phyloP scores from a whole-genome alignment of 2,113 vertebrate species.

The Psittacara wagleri region DNA sequence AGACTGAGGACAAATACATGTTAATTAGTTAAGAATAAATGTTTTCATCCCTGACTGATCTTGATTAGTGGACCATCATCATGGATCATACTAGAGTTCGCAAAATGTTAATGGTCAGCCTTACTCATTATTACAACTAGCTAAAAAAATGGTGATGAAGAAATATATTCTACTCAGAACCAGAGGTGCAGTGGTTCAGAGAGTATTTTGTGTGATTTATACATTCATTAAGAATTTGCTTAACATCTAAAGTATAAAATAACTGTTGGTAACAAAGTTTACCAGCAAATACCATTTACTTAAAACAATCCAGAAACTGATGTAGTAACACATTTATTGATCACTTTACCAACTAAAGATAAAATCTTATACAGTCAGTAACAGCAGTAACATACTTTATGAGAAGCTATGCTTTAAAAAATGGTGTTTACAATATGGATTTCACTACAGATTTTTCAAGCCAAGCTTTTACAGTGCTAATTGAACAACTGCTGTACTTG shows the following conservation, averaged over 20 bases:
- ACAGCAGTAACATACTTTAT: constrained; percentile 51
- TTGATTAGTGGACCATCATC: neutral
- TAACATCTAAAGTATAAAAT: neutral
- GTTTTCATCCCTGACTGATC: neutral
- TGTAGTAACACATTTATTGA: constrained; percentile 74
- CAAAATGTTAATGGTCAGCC: neutral
- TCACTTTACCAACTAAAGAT: constrained; percentile 69
- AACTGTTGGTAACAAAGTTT: neutral
- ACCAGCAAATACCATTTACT: neutral
- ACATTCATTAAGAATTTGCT: neutral
- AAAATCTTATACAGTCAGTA: constrained; percentile 61
- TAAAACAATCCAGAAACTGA: neutral
- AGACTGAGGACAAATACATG: neutral
- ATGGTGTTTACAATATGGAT: constrained; percentile 14
- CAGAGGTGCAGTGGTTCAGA: neutral
- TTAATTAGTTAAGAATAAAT: neutral
- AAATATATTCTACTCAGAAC: neutral
- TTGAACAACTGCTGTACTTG: constrained; percentile 33
- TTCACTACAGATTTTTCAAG: constrained; percentile 43
- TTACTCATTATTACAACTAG: neutral
- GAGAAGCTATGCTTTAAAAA: constrained; percentile 50
- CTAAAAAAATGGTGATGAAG: neutral
- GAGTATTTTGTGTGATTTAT: neutral
- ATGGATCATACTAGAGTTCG: neutral
- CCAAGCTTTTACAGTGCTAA: constrained; percentile 53